Evolutionary conservation across 2,797 vertebrate species (phyloP).

Genomic region (Percopsis omiscomaycus): DNA sequence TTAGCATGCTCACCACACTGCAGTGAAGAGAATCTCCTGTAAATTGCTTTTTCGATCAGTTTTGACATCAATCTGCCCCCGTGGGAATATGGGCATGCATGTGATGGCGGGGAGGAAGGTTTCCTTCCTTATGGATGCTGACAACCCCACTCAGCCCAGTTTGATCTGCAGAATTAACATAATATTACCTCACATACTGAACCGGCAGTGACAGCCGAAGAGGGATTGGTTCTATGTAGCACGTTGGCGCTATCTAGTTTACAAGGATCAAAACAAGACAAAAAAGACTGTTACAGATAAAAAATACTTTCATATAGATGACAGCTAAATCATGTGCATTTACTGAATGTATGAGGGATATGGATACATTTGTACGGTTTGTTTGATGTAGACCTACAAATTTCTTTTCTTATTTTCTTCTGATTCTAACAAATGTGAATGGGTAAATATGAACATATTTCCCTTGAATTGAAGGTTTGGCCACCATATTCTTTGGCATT

Average conservation of each 20-base stretch:
- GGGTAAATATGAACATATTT: too few relatives aligned
- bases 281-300: constrained; percentile 22
- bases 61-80: constrained; percentile 70
- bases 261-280: constrained; percentile 28
- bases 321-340: constrained; percentile 6
- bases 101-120: constrained; percentile 56
- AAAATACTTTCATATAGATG: constrained; percentile 21
- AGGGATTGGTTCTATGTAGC: constrained; percentile 44
- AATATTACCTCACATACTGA: constrained; percentile 57
- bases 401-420: too few relatives aligned
- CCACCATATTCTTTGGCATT: too few relatives aligned
- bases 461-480: too few relatives aligned
- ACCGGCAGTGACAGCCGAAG: constrained; percentile 52
- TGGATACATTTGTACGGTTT: not conserved
- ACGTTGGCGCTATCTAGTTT: constrained; percentile 37
- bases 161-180: constrained; percentile 75
- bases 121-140: constrained; percentile 68
- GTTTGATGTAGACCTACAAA: not conserved
- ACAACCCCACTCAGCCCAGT: constrained; percentile 64
- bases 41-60: constrained; percentile 73
- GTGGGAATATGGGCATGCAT: constrained; percentile 55
- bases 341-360: constrained; percentile 5
- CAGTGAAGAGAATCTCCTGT: constrained; percentile 59
- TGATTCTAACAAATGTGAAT: too few relatives aligned
- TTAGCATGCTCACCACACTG: constrained; percentile 40